Evolutionary conservation across 2,797 vertebrate species (phyloP), one percentile per base, ranked within the genome.

Genomic region (Diglossa cyanea): DNA sequence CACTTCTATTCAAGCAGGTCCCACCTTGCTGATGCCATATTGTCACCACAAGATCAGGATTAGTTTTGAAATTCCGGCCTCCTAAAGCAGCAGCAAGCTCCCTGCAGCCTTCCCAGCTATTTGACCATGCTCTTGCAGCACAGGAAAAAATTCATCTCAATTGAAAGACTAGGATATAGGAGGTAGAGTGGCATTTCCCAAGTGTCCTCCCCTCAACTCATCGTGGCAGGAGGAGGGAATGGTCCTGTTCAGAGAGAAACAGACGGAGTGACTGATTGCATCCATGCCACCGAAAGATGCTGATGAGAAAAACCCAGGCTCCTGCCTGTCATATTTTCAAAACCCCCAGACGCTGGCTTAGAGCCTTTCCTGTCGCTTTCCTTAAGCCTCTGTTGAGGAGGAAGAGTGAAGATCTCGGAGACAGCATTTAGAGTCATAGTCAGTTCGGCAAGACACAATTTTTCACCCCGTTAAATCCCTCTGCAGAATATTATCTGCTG

Each of bases 391-490:
- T 93, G 48, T 84, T 95, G 93, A 97, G 90, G 79, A 96, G 30
- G 35, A 96, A 96, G 90, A 97, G 80, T 82, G 92, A 96, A 92
- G 93, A 95, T 96, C 91, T 97, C 5, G 0, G 63, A 97, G 96
- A 93, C 85, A 94, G 75, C 71, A 57, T 96, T 97, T 97, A 97
- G 88, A 97, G 95, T 94, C 95, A 94, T 33, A 93, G 89, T 76
- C 90, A 62, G 86, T 97, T 97, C 48, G 25, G 73, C 37, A 94
- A 94, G 73, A 97, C 60, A 96, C 89, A 91, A 95, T 96, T 97
- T 97, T 91, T 93, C 95, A 96, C 71, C 82, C 94, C 0, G 91
- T 96, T 97, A 97, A 97, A 97, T 96, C 92, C 86, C 95, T 95
- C 93, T 95, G 72, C 74, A 94, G 80, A 86, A 73, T 95, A 94